phyloP scores from a whole-genome alignment of 2,888 invertebrate genomes.

The Drosophila trichaetosa region DNA sequence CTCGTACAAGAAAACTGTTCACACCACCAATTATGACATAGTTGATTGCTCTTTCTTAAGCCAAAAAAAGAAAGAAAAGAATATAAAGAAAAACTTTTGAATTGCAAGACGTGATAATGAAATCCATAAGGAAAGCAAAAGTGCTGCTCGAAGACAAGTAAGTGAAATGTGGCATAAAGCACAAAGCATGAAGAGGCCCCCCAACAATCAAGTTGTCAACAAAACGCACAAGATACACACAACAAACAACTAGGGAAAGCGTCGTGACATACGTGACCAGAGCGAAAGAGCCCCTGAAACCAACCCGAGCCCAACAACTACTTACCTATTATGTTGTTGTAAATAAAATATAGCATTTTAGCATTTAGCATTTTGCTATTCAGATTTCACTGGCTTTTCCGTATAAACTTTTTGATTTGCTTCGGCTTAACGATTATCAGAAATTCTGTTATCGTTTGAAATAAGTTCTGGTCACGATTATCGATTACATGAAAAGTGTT shows the following conservation, averaged over 20 bases:
- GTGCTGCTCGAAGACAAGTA: constrained; percentile 3
- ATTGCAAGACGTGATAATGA: background rate
- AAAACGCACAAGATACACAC: background rate
- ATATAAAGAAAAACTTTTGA: background rate
- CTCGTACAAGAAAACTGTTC: background rate
- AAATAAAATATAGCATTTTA: background rate
- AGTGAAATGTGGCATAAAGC: constrained; percentile 6
- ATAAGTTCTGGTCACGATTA: background rate
- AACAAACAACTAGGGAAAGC: constrained; percentile 2
- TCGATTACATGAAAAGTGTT: background rate
- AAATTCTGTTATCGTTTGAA: background rate
- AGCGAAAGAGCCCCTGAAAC: background rate
- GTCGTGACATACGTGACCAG: constrained; percentile 9
- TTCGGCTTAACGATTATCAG: background rate
- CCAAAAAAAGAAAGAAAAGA: background rate
- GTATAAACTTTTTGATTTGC: background rate
- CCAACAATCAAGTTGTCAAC: constrained; percentile 5
- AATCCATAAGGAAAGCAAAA: constrained; percentile 14
- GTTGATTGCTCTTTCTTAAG: background rate
- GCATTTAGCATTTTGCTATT: background rate
- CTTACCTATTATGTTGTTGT: background rate
- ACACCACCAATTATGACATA: constrained; percentile 2
- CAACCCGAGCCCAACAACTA: background rate
- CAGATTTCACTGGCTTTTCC: background rate
- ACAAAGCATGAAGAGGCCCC: background rate